Evolutionary conservation across 2,797 vertebrate species (phyloP).

Genomic region (Myripristis jacobus): DNA sequence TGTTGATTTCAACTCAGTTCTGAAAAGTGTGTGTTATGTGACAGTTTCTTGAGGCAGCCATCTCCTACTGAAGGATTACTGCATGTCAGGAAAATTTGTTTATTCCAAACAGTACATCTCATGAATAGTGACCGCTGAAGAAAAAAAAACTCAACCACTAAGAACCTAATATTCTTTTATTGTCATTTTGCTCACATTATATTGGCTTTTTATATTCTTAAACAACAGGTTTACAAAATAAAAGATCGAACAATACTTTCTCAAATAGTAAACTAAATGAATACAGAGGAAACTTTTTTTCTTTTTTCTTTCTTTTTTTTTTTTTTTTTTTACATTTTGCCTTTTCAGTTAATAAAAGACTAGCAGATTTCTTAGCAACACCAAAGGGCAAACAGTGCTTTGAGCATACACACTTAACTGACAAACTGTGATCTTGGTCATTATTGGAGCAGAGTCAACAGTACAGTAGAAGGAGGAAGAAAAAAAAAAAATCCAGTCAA

Average conservation of each 20-base stretch:
- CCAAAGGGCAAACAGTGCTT: constrained; percentile 51
- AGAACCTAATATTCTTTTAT: constrained; percentile 72
- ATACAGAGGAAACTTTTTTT: constrained; percentile 63
- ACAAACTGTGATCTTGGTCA: constrained; percentile 32
- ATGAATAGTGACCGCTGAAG: neutral
- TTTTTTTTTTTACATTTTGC: constrained; percentile 24
- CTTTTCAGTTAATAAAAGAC: constrained; percentile 47
- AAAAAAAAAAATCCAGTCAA: constrained; percentile 43
- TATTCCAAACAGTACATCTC: neutral
- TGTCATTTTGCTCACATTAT: constrained; percentile 60
- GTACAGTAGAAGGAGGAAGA: constrained; percentile 44
- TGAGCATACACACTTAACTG: constrained; percentile 46
- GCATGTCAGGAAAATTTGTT: constrained; percentile 2
- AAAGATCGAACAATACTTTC: constrained; percentile 52
- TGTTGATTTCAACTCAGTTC: neutral
- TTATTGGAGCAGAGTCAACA: constrained; percentile 40
- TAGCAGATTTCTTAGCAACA: constrained; percentile 69
- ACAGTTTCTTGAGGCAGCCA: neutral
- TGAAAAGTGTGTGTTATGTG: neutral
- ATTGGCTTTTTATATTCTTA: constrained; percentile 52
- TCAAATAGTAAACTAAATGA: constrained; percentile 55
- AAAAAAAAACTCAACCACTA: constrained; percentile 42
- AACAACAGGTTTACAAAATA: constrained; percentile 75
- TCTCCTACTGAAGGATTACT: neutral
- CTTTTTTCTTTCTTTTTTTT: constrained; percentile 44